phyloP scores from a whole-genome alignment of 2,113 vertebrate species.

The Osmerus mordax region DNA sequence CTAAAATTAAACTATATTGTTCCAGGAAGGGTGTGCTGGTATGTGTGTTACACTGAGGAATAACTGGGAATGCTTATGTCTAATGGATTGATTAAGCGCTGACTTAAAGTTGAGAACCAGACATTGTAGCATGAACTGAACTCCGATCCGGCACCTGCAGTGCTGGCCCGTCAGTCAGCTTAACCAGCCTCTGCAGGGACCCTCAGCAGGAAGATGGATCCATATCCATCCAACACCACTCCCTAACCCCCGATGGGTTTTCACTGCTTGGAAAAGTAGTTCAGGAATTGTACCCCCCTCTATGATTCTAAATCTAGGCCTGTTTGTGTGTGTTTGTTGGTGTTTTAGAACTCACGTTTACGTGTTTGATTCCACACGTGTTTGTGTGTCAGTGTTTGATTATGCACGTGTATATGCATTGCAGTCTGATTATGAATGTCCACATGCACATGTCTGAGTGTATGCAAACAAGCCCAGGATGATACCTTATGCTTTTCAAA shows the following conservation, averaged over 20 bases:
- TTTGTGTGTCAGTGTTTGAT: background rate
- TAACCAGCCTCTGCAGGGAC: constrained; percentile 24
- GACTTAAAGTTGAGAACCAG: too few relatives aligned
- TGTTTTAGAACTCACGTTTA: background rate
- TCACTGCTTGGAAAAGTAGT: constrained; percentile 6
- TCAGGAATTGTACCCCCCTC: background rate
- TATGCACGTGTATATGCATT: too few relatives aligned
- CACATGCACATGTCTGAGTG: background rate
- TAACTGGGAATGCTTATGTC: too few relatives aligned
- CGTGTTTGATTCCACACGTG: background rate
- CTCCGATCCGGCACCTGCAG: constrained; percentile 36
- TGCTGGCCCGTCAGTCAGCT: constrained; percentile 34
- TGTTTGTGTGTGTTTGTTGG: constrained; percentile 1
- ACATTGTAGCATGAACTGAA: background rate
- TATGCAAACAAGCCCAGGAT: background rate
- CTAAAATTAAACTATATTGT: too few relatives aligned
- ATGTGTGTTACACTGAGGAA: too few relatives aligned
- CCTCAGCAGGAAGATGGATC: background rate
- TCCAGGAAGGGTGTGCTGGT: too few relatives aligned
- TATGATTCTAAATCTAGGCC: background rate
- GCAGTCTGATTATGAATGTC: background rate
- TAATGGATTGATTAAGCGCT: too few relatives aligned
- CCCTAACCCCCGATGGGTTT: background rate
- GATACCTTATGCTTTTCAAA: background rate
- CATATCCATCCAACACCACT: constrained; percentile 10